These are phyloP conservation scores for Kryptolebias ocellatus DNA, from an alignment of 2,797 vertebrate genomes.

Conservation along the genomic window DNA sequence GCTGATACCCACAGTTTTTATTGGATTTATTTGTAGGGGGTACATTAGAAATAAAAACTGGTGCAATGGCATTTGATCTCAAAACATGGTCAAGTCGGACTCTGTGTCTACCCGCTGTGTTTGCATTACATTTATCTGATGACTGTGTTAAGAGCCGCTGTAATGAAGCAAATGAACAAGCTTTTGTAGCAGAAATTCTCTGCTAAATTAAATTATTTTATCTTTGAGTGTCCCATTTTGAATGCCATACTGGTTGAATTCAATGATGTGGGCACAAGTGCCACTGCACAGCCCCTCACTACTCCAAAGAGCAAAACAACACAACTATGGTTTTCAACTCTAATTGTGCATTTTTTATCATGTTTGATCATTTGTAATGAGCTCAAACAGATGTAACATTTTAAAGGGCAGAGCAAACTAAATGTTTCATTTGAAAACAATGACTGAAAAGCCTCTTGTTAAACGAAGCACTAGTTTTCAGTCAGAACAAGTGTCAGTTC, in stretches of 20 bases:
- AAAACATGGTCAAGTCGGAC: conserved; percentile 10
- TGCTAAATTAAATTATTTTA: conserved; percentile 16
- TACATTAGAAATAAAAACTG: neutral
- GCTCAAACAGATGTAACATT: neutral
- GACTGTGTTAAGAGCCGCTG: conserved; percentile 9
- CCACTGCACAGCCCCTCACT: neutral
- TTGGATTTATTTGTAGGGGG: neutral
- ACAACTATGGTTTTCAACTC: neutral
- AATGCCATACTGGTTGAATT: conserved; percentile 8
- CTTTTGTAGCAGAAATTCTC: conserved; percentile 9
- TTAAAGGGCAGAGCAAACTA: neutral
- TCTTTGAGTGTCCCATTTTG: conserved; percentile 8
- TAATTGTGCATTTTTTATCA: neutral
- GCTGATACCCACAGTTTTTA: neutral
- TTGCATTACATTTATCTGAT: conserved; percentile 19
- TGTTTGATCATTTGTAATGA: neutral
- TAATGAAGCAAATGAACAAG: conserved; percentile 5
- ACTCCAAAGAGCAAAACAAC: conserved; percentile 6
- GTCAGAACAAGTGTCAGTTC: too few species aligned
- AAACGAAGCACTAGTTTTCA: neutral
- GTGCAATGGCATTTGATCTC: conserved; percentile 10
- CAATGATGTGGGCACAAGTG: neutral
- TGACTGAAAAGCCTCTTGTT: neutral
- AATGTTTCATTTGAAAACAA: neutral
- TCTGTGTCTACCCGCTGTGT: neutral